Evolutionary conservation across 2,797 vertebrate genomes (phyloP).

Genomic region (Sebastes miniatus): DNA sequence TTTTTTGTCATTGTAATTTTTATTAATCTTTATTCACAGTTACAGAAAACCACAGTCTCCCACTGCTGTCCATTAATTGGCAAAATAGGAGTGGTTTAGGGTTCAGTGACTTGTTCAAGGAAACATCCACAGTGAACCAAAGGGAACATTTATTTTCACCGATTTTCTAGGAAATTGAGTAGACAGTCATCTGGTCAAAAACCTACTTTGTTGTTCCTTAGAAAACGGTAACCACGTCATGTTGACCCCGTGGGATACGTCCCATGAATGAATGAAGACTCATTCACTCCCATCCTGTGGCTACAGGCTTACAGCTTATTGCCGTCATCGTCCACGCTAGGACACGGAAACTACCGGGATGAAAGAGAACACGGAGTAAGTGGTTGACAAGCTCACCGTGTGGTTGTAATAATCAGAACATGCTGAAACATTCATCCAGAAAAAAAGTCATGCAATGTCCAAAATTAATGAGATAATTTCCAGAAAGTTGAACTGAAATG

Average conservation of each 20-base stretch:
- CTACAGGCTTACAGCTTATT: neutral
- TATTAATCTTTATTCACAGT: neutral
- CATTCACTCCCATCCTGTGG: conserved; percentile 13
- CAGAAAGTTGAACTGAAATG: neutral
- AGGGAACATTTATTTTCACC: neutral
- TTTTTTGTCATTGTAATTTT: neutral
- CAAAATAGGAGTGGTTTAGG: neutral
- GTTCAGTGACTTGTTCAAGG: neutral
- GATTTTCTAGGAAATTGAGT: conserved; percentile 38
- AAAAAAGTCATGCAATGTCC: neutral
- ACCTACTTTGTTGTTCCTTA: neutral
- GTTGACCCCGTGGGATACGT: neutral
- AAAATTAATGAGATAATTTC: neutral
- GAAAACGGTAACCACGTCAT: conserved; percentile 24
- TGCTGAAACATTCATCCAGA: neutral
- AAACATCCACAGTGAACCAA: neutral
- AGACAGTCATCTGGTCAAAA: conserved; percentile 24
- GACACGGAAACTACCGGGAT: neutral
- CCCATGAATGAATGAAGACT: conserved; percentile 29
- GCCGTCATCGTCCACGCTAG: neutral
- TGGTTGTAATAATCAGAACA: neutral
- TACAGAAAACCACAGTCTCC: neutral
- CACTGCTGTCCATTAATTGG: neutral
- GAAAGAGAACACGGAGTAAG: neutral
- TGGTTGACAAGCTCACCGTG: neutral